Percentiles rank a stretch among this genome's conserved stretches.
phyloP scores from a whole-genome alignment of 2,797 vertebrate species.

The Acomys russatus region DNA sequence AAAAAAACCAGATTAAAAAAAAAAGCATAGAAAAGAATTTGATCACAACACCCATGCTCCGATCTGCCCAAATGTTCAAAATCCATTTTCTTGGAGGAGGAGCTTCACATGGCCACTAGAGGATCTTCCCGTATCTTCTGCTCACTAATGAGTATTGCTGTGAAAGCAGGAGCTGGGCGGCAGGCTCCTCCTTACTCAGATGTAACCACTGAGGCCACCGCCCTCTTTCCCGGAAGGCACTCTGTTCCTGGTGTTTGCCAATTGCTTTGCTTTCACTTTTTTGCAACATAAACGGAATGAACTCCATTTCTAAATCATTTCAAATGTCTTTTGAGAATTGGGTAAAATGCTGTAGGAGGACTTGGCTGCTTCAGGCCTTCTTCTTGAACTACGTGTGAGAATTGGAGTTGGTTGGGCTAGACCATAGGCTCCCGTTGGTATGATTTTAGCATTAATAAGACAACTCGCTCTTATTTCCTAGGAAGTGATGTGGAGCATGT shows the following conservation, averaged over 20 bases:
- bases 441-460: background rate
- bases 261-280: slow-evolving; percentile 47
- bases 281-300: slow-evolving; percentile 31
- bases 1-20: background rate
- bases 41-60: background rate
- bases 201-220: background rate
- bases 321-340: slow-evolving; percentile 50
- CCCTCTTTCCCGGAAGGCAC: background rate
- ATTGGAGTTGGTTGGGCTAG: background rate
- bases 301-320: background rate
- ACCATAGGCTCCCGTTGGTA: background rate
- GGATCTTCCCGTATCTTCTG: background rate
- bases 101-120: background rate
- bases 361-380: background rate
- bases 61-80: background rate
- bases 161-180: slow-evolving; percentile 10
- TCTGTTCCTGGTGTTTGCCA: background rate
- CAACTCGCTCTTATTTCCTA: background rate
- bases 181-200: background rate
- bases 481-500: background rate
- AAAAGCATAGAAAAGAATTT: background rate
- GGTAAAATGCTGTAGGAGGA: background rate
- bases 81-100: background rate
- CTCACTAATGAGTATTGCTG: background rate
- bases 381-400: background rate